Percentiles rank a stretch among this genome's conserved stretches.
Evolutionary conservation across 2,888 invertebrate species (phyloP).

Genomic region (Agrochola macilenta): DNA sequence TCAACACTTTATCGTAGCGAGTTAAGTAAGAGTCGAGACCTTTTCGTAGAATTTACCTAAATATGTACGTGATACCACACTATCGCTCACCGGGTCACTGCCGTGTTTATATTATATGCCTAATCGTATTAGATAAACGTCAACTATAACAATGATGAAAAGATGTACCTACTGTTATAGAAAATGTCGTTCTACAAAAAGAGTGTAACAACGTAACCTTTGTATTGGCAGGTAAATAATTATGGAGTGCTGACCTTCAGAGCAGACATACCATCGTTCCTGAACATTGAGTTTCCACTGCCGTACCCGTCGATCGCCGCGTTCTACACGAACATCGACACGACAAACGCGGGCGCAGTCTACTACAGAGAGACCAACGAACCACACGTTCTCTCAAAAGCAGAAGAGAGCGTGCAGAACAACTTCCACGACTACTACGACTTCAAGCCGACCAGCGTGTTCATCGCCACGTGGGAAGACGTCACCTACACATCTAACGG

Average conservation of each 20-base stretch:
- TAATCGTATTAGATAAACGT: slow-evolving; percentile 68
- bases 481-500: slow-evolving; percentile 94
- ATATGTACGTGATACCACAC: slow-evolving; percentile 57
- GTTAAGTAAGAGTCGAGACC: slow-evolving; percentile 78
- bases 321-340: slow-evolving; percentile 97
- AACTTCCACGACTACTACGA: slow-evolving; percentile 93
- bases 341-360: slow-evolving; percentile 93
- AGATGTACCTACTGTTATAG: slow-evolving; percentile 10
- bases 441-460: slow-evolving; percentile 94
- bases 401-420: slow-evolving; percentile 93
- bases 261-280: slow-evolving; percentile 96
- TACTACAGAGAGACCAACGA: slow-evolving; percentile 93
- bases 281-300: slow-evolving; percentile 97
- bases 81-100: slow-evolving; percentile 70
- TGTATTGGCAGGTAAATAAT: slow-evolving; percentile 94
- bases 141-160: slow-evolving; percentile 59
- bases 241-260: slow-evolving; percentile 97
- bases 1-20: slow-evolving; percentile 36
- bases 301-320: slow-evolving; percentile 97
- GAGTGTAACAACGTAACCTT: slow-evolving; percentile 6
- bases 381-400: slow-evolving; percentile 91
- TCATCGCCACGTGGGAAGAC: slow-evolving; percentile 97
- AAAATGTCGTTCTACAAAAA: slow-evolving; percentile 8
- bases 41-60: slow-evolving; percentile 71
- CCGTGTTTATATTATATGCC: slow-evolving; percentile 69